Base-by-base conservation (phyloP, 2,113 vertebrate species). In the Rhinogobius similis region DNA sequence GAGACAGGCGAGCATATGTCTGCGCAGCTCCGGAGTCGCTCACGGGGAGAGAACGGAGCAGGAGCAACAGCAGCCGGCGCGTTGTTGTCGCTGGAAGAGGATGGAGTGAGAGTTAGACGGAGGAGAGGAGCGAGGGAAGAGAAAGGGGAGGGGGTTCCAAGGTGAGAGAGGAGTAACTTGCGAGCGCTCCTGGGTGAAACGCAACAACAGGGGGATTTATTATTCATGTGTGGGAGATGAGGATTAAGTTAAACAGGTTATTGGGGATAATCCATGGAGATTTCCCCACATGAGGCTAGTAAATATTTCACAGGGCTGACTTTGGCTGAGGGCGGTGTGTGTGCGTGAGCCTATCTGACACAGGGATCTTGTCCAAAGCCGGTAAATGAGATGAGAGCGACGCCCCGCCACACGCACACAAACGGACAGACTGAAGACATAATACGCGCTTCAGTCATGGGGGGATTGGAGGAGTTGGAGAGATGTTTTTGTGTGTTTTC, bases 231-330 rank as follows among this genome's bases (percentile, higher is more conserved):
- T 91, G 78, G 78, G 88, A 86, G 89, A 93, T 90, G 84, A 88
- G 90, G 91, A 93, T 93, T 91, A 91, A 79, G 86, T 91, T 93
- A 92, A 93, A 93, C 89, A 93, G 89, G 90, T 92, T 92, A 92
- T 87, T 87, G 86, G 79, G 86, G 90, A 92, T 92, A 91, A 92
- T 93, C 91, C 90, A 65, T 0, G 41, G 86, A 87, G 87, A 88
- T 92, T 90, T 88, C 81, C 81, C 78, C 87, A 85, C 87, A 90
- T 90, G 88, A 86, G 86, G 86, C 84, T 86, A 76, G 89, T 91
- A 87, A 81, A 91, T 90, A 87, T 92, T 88, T 86, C 86, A 90
- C 74, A 65, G 79, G 69, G 68, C 79, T 75, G 82, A 77, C 76
- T 70, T 55, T 18, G 11, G 62, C 20, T 52, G 46, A 39, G 77